Conservation (phyloP, 2,797 vertebrate species). For the Antennarius maculatus region DNA sequence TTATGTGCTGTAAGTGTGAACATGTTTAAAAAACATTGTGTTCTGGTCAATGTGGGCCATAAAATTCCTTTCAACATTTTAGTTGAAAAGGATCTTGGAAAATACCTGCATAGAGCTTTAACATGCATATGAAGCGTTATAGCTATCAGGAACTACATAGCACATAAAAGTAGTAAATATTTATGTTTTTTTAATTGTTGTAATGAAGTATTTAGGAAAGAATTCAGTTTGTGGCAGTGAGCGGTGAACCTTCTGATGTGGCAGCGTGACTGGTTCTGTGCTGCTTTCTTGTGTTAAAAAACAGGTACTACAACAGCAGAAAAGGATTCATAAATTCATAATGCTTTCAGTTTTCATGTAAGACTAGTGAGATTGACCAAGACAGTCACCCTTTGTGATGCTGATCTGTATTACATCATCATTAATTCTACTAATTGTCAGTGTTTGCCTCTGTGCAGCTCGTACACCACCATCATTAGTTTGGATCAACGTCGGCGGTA, state of each 20-base stretch:
- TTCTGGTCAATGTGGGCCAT: slow-evolving; percentile 1
- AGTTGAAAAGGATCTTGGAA: background rate
- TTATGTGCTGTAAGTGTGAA: slow-evolving; percentile 85
- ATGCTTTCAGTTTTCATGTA: background rate
- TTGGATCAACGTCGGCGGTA: slow-evolving; percentile 83
- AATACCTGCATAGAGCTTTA: background rate
- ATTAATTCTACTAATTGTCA: background rate
- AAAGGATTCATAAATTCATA: background rate
- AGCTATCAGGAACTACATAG: background rate
- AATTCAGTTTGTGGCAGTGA: background rate
- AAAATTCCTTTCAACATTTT: background rate
- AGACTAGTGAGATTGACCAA: background rate
- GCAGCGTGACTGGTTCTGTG: slow-evolving; percentile 11
- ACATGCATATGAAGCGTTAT: background rate
- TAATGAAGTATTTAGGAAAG: background rate
- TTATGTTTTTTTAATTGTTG: background rate
- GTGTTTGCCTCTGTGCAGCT: slow-evolving; percentile 60
- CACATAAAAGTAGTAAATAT: too few relatives aligned
- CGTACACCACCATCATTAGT: slow-evolving; percentile 76
- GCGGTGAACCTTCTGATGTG: background rate
- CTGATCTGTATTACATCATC: background rate
- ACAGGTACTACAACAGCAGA: slow-evolving; percentile 12
- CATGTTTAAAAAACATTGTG: slow-evolving; percentile 7
- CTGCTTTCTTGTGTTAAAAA: slow-evolving; percentile 63
- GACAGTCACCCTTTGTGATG: background rate